Percentiles rank a stretch among this genome's conserved stretches.
phyloP scores from a whole-genome alignment of 2,888 invertebrate species.

The Cheilosia grossa region DNA sequence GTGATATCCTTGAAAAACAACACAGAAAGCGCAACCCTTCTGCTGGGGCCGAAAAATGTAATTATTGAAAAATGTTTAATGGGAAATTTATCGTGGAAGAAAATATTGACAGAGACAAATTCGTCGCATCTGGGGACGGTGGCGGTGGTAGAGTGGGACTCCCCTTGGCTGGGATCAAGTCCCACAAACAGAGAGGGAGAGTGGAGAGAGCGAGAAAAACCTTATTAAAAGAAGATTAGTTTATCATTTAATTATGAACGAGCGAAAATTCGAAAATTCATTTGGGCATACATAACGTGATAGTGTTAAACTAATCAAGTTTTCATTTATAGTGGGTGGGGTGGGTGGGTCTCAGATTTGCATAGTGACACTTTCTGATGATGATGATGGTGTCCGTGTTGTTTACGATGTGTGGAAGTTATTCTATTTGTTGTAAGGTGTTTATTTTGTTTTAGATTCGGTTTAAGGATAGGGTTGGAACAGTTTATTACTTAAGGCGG shows the following conservation, averaged over 20 bases:
- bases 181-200: constrained; percentile 20
- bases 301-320: constrained; percentile 74
- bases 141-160: not conserved
- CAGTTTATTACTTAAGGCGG: not conserved
- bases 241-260: constrained; percentile 82
- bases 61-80: constrained; percentile 75
- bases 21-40: constrained; percentile 53
- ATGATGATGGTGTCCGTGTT: constrained; percentile 20
- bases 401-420: constrained; percentile 38
- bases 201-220: constrained; percentile 58
- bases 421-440: constrained; percentile 28
- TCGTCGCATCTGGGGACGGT: constrained; percentile 18
- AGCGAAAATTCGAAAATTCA: constrained; percentile 75
- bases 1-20: constrained; percentile 57
- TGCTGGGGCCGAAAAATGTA: constrained; percentile 68
- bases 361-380: constrained; percentile 32
- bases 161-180: not conserved
- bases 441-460: constrained; percentile 78
- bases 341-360: constrained; percentile 24
- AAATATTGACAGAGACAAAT: constrained; percentile 74
- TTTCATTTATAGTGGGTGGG: constrained; percentile 52
- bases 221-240: constrained; percentile 82
- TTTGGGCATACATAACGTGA: constrained; percentile 75
- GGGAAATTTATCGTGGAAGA: constrained; percentile 74
- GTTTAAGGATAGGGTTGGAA: constrained; percentile 43